Percentiles rank a stretch among this genome's conserved stretches.
Evolutionary conservation across 2,797 vertebrate genomes (phyloP).

Genomic region (Semaprochilodus insignis): DNA sequence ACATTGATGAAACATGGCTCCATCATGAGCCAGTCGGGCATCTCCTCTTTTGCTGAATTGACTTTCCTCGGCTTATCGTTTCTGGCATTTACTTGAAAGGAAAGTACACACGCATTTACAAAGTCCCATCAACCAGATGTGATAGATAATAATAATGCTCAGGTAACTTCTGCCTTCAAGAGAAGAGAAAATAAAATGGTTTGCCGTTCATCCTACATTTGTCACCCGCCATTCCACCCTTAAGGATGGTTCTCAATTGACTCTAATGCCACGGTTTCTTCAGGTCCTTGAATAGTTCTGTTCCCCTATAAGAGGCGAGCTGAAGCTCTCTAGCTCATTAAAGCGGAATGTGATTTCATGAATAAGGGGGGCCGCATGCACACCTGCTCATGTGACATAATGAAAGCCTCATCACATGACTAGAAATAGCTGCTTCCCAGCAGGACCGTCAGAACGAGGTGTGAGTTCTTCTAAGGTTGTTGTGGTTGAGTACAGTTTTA

Average conservation of each 20-base stretch:
- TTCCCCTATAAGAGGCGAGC: background rate
- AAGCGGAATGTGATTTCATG: conserved; percentile 59
- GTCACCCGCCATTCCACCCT: conserved; percentile 35
- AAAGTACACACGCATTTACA: conserved; percentile 1
- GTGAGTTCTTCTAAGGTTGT: conserved; percentile 23
- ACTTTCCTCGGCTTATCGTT: conserved; percentile 13
- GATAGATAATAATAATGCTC: background rate
- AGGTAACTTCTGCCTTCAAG: background rate
- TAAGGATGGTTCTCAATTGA: conserved; percentile 49
- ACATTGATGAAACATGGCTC: conserved; percentile 62
- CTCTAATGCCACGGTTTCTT: conserved; percentile 51
- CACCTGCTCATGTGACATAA: conserved; percentile 7
- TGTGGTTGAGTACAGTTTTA: conserved; percentile 36
- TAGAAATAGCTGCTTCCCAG: conserved; percentile 20
- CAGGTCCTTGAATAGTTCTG: conserved; percentile 55
- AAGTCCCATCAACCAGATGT: background rate
- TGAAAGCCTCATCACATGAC: background rate
- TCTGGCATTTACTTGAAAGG: conserved; percentile 8
- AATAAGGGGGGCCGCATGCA: background rate
- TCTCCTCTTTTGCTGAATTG: conserved; percentile 5
- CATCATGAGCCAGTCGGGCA: conserved; percentile 30
- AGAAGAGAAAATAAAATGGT: background rate
- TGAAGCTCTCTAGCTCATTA: conserved; percentile 15
- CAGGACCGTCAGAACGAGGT: background rate
- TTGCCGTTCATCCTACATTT: background rate